phyloP scores from a whole-genome alignment of 1,140 invertebrate species.

The Akabosia matsudoensis region DNA sequence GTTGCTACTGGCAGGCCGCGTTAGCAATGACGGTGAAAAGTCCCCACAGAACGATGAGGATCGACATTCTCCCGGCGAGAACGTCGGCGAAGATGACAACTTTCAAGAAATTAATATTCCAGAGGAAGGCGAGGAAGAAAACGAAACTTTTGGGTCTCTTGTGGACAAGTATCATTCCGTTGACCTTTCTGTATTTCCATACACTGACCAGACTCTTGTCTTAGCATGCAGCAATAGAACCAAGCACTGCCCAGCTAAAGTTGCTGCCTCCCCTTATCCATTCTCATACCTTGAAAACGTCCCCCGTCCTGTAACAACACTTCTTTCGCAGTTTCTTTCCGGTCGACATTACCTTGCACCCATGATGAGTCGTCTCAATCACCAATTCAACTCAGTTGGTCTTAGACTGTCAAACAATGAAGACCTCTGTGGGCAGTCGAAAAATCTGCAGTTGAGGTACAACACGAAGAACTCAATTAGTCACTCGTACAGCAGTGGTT shows the following conservation, averaged over 20 bases:
- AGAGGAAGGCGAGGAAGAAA: not conserved
- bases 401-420: not conserved
- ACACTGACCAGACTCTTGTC: not conserved
- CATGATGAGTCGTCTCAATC: slow-evolving; percentile 13
- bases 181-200: slow-evolving; percentile 15
- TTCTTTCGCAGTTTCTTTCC: not conserved
- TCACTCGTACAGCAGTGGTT: not conserved
- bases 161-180: slow-evolving; percentile 23
- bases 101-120: not conserved
- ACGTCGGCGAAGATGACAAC: not conserved
- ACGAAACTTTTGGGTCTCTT: not conserved
- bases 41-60: not conserved
- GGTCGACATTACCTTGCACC: not conserved
- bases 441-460: slow-evolving; percentile 3
- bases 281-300: slow-evolving; percentile 13
- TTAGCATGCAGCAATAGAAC: not conserved
- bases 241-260: not conserved
- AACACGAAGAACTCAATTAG: not conserved
- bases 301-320: not conserved
- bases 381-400: slow-evolving; percentile 4
- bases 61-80: not conserved
- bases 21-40: not conserved
- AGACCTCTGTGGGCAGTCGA: slow-evolving; percentile 26
- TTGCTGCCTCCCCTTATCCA: not conserved
- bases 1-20: slow-evolving; percentile 9